These are phyloP conservation scores for Probosciger aterrimus DNA, from an alignment of 2,113 vertebrate species.

Conservation along the genomic window DNA sequence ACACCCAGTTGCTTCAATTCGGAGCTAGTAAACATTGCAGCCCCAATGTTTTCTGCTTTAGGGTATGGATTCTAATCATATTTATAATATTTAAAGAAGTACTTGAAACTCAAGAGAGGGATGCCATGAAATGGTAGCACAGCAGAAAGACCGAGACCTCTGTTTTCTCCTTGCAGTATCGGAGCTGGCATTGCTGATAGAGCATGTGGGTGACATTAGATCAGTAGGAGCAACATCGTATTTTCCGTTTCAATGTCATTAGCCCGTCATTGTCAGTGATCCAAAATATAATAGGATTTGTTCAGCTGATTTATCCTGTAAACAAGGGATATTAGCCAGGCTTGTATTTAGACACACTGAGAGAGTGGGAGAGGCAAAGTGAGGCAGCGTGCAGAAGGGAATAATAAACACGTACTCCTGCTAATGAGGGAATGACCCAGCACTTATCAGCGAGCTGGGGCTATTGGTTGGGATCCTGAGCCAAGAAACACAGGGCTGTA, in stretches of 20 bases:
- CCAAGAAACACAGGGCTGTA: constrained; percentile 33
- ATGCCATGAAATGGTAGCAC: background rate
- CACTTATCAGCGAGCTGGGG: background rate
- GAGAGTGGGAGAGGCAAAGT: background rate
- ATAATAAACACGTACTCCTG: constrained; percentile 61
- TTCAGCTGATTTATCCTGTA: constrained; percentile 66
- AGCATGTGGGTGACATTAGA: background rate
- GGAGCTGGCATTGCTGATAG: background rate
- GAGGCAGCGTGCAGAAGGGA: background rate
- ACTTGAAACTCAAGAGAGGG: background rate
- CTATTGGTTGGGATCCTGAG: background rate
- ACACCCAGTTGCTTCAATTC: background rate
- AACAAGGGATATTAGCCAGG: constrained; percentile 59
- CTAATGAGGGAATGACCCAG: constrained; percentile 67
- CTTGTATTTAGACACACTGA: background rate
- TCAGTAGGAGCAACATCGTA: background rate
- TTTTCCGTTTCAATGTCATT: constrained; percentile 46
- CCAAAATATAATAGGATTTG: constrained; percentile 73
- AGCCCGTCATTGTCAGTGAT: constrained; percentile 15
- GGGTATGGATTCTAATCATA: background rate
- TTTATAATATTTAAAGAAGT: background rate
- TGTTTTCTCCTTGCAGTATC: background rate
- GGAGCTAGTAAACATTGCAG: background rate
- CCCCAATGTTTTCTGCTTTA: background rate
- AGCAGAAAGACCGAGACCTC: background rate